Percentiles rank a stretch among this genome's conserved stretches.
phyloP scores from a whole-genome alignment of 2,888 invertebrate genomes.

The Octonoba sinensis region DNA sequence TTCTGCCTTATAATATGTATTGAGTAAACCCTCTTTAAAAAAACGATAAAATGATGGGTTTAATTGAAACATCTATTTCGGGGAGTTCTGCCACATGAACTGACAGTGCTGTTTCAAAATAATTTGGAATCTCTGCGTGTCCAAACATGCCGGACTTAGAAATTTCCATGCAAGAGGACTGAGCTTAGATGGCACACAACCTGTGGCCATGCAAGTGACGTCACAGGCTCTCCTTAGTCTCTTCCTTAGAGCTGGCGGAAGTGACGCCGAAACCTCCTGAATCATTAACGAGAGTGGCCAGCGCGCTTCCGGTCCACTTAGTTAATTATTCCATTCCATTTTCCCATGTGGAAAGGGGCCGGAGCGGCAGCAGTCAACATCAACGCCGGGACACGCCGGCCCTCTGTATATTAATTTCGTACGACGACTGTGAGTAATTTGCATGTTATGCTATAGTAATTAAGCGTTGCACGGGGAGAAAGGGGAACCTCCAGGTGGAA shows the following conservation, averaged over 20 bases:
- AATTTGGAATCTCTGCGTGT: too few relatives aligned
- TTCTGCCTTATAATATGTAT: too few relatives aligned
- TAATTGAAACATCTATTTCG: too few relatives aligned
- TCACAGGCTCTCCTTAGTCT: not conserved
- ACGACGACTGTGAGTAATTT: constrained; percentile 65
- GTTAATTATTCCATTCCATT: constrained; percentile 65
- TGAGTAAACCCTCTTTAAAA: too few relatives aligned
- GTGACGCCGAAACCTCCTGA: constrained; percentile 54
- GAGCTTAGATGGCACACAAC: too few relatives aligned
- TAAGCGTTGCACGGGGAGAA: constrained; percentile 47
- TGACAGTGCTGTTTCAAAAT: too few relatives aligned
- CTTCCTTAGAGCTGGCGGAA: constrained; percentile 33
- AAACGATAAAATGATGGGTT: too few relatives aligned
- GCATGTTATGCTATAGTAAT: constrained; percentile 65
- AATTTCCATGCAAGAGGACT: too few relatives aligned
- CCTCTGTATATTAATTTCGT: constrained; percentile 63
- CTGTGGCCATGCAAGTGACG: too few relatives aligned
- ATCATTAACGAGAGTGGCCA: constrained; percentile 64
- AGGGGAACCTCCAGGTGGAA: not conserved
- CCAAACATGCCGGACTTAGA: too few relatives aligned
- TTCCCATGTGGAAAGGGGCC: constrained; percentile 54
- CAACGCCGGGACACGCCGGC: constrained; percentile 9
- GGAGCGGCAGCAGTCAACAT: constrained; percentile 17
- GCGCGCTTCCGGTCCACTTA: constrained; percentile 64
- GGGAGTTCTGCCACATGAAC: too few relatives aligned